Evolutionary conservation across 2,888 invertebrate species (phyloP), one percentile per base, ranked within the genome.

Genomic region (Lepidochrysops patricia): DNA sequence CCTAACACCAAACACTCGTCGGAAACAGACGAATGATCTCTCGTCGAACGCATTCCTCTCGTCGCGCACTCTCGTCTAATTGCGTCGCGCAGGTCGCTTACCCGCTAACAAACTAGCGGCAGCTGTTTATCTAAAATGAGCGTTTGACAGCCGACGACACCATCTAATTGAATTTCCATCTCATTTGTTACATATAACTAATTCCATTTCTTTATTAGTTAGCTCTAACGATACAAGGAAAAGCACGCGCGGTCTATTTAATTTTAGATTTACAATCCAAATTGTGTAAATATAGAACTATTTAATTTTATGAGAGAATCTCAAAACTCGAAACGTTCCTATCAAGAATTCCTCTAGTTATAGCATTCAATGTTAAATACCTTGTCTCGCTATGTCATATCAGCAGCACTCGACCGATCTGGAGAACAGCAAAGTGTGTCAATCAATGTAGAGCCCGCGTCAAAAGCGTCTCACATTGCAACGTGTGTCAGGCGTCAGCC

Each of bases 21-120:
- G 43, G 12, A 43, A 43, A 43, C 43, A 23, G 19, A 43, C 43
- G 43, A 12, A 43, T 19, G 43, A 43, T 13, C 35, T 13, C 35
- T 43, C 6, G 13, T 43, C 43, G 43, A 13, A 35, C 35, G 35
- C 35, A 35, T 35, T 43, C 43, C 2, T n/a, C 43, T 23, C 43
- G 43, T 43, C 43, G 43, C 43, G 43, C 43, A 43, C 77, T 81
- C 79, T 70, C 73, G 71, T 75, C 79, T 84, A 84, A 84, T 84
- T 82, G 80, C 77, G 75, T 75, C 71, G 70, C 70, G 72, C 48
- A 49, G 23, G 71, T 72, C 71, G 71, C 68, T 69, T 69, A 72
- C 72, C 72, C 69, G 64, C 71, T 73, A 74, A 77, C 74, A 79
- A 81, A 80, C 79, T 77, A 82, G 82, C 80, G 79, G 77, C 77